A percentile compares a stretch with the other conserved stretches of the same genome.
Conservation (phyloP, 2,113 vertebrate species). For the Boulengeromyrus knoepffleri region DNA sequence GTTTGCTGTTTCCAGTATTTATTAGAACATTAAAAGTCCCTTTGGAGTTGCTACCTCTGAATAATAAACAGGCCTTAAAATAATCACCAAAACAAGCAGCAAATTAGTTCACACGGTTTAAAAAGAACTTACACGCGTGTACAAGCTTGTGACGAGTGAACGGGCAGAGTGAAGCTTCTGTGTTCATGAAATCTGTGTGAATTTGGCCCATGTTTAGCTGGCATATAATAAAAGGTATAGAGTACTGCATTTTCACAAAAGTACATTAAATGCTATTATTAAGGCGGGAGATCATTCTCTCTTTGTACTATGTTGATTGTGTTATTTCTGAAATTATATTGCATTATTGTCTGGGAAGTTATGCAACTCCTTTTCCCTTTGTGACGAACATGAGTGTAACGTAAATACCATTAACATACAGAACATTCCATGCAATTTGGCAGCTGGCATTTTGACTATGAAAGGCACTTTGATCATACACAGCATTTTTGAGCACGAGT, state of each 20-base stretch:
- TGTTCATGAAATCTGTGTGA: neutral
- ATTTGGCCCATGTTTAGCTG: neutral
- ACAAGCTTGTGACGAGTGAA: neutral
- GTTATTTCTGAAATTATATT: neutral
- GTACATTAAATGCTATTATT: slow-evolving; percentile 12
- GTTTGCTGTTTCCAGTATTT: slow-evolving; percentile 16
- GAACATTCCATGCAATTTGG: neutral
- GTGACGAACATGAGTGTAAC: neutral
- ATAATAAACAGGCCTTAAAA: slow-evolving; percentile 7
- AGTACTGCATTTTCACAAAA: neutral
- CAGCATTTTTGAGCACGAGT: neutral
- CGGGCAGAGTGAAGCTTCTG: neutral
- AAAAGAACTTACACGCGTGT: neutral
- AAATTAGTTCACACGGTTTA: neutral
- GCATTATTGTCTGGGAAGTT: neutral
- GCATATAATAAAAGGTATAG: neutral
- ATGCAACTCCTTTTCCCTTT: neutral
- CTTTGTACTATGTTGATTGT: neutral
- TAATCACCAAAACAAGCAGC: slow-evolving; percentile 24
- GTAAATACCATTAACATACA: neutral
- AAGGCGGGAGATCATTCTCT: neutral
- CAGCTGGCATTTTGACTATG: neutral
- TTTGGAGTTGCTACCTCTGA: neutral
- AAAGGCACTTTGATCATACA: neutral
- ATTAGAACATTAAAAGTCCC: slow-evolving; percentile 12